phyloP scores from a whole-genome alignment of 2,113 vertebrate genomes.

The Odocoileus virginianus region DNA sequence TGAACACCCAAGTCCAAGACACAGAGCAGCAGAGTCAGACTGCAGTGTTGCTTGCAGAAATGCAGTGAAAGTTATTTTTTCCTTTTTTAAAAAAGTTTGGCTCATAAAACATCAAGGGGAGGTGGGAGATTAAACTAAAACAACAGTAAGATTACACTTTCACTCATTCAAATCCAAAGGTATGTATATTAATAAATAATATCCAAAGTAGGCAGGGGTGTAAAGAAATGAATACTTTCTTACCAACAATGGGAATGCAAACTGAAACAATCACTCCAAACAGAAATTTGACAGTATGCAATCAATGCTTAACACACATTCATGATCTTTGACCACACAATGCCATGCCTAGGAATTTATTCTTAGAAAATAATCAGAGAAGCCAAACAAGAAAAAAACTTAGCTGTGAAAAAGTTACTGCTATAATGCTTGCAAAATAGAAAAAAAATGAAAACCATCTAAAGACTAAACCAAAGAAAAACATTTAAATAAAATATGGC shows the following conservation, averaged over 20 bases:
- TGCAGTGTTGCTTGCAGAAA: neutral
- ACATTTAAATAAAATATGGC: neutral
- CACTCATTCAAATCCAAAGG: neutral
- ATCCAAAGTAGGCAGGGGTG: neutral
- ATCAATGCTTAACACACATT: neutral
- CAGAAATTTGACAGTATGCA: neutral
- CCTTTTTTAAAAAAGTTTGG: neutral
- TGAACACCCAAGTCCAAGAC: neutral
- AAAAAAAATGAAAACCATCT: neutral
- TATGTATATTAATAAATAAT: neutral
- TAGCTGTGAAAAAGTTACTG: neutral
- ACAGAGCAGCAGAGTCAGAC: neutral
- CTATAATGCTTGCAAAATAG: neutral
- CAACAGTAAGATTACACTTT: neutral
- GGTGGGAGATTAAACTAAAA: neutral
- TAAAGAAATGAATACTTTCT: constrained; percentile 13
- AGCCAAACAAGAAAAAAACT: neutral
- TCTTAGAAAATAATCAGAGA: constrained; percentile 3
- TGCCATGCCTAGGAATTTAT: neutral
- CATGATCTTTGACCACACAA: neutral
- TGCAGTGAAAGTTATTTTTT: neutral
- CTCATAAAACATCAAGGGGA: neutral
- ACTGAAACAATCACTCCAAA: neutral
- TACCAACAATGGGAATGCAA: neutral
- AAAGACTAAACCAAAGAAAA: neutral